Base-by-base conservation (phyloP, 2,888 invertebrate genomes). In the Noctuana brunneofusca region DNA sequence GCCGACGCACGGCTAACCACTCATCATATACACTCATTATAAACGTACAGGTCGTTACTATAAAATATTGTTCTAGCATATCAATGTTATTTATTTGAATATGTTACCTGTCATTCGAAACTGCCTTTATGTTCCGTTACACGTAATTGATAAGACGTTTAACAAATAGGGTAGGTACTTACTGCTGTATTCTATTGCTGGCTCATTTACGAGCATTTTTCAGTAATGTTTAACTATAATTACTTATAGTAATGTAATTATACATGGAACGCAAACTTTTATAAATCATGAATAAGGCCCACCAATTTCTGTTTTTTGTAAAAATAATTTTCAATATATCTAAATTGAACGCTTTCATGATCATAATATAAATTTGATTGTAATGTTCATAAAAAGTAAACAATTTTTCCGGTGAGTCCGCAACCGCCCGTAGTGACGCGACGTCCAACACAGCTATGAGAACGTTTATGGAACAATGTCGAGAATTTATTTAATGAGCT, bases 401-500 rank as follows among this genome's bases (percentile, higher is more conserved):
- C 46, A 60, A 52, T 58, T 41, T 52, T 50, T 58, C 41, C 58
- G 18, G 49, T 58, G 32, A 46, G 27, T 59, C 41, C 18, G 50
- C 41, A 59, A 41, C 59, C n/a, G 30, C n/a, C 49, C 41, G 41
- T 52, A 52, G 58, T 20, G 30, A 6, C 38, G 35, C 18, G 50
- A 35, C 18, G 35, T 46, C 32, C 24, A 59, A 14, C n/a, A n/a
- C n/a, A 12, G 54, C 58, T 58, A 46, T 58, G 46, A 53, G 68
- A 71, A 69, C 72, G 75, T 71, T 79, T 79, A 79, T 80, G 78
- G 79, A 72, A 74, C 71, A 72, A 69, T 74, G 68, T 68, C 68
- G 62, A 75, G 86, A 83, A 88, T 86, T 83, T 79, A 77, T 83
- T 84, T 87, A 87, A 87, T 82, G 84, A 85, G 85, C 71, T 65